Percentiles rank a stretch among this genome's conserved stretches.
Evolutionary conservation across 2,888 invertebrate species (phyloP).

Genomic region (Plebejus anna): DNA sequence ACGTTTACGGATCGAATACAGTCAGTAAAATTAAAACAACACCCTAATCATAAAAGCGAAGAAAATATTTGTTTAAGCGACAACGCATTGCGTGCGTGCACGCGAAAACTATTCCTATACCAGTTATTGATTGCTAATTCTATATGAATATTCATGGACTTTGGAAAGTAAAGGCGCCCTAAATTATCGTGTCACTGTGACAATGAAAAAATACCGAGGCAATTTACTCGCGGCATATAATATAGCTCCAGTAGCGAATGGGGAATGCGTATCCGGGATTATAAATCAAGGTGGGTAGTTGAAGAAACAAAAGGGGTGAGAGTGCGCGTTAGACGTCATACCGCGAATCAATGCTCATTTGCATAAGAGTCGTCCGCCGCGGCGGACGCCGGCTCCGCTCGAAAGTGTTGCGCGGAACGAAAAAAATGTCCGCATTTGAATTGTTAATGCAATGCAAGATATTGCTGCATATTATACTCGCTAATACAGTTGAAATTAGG

Average conservation of each 20-base stretch:
- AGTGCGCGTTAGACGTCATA: constrained; percentile 72
- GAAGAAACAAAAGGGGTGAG: constrained; percentile 74
- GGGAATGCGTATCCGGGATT: constrained; percentile 71
- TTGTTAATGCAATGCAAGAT: constrained; percentile 71
- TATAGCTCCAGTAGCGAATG: constrained; percentile 58
- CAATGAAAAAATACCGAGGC: constrained; percentile 67
- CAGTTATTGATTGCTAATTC: constrained; percentile 77
- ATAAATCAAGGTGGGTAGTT: constrained; percentile 77
- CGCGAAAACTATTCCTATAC: constrained; percentile 77
- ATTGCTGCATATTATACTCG: constrained; percentile 66
- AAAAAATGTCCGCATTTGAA: constrained; percentile 73
- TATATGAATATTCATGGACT: constrained; percentile 78
- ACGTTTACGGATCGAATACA: background rate
- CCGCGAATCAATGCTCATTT: constrained; percentile 75
- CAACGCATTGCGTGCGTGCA: constrained; percentile 76
- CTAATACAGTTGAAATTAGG: constrained; percentile 62
- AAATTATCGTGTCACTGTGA: constrained; percentile 77
- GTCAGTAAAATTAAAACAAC: constrained; percentile 33
- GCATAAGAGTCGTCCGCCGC: constrained; percentile 67
- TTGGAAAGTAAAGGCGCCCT: constrained; percentile 74
- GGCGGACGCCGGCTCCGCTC: constrained; percentile 72
- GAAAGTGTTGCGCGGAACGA: constrained; percentile 70
- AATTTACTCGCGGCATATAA: constrained; percentile 62
- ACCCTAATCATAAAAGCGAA: constrained; percentile 62
- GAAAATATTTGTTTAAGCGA: constrained; percentile 78